These are phyloP conservation scores for Centropus bengalensis DNA, from an alignment of 2,113 vertebrate species.

Conservation along the genomic window DNA sequence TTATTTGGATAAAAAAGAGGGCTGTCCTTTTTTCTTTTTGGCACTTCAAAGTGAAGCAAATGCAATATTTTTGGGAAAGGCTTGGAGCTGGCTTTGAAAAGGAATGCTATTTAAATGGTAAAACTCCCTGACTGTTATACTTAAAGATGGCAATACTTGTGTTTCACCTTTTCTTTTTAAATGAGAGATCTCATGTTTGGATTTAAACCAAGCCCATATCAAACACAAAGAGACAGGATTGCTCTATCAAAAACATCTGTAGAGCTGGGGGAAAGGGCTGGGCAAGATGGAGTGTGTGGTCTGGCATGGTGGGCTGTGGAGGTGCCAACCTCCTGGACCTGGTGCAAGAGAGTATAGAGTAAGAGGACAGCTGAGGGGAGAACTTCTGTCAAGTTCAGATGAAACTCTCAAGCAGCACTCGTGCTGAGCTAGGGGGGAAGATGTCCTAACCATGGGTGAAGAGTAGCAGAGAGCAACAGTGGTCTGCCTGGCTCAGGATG, in stretches of 20 bases:
- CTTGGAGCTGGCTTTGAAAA: not conserved
- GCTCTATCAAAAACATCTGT: not conserved
- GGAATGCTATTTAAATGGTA: not conserved
- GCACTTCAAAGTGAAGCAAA: not conserved
- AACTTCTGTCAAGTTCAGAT: not conserved
- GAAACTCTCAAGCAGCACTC: not conserved
- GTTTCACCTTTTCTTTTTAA: not conserved
- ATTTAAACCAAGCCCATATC: not conserved
- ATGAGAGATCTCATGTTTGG: not conserved
- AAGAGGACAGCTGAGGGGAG: not conserved
- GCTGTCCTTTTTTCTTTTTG: not conserved
- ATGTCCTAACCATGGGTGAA: not conserved
- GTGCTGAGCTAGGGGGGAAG: not conserved
- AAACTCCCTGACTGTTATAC: not conserved
- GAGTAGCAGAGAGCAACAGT: not conserved
- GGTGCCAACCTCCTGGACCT: not conserved
- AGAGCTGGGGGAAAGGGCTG: not conserved
- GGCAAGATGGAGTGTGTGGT: not conserved
- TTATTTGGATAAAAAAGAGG: not conserved
- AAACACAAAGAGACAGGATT: not conserved
- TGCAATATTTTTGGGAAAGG: not conserved
- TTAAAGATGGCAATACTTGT: not conserved
- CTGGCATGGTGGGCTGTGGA: not conserved
- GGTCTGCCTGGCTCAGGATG: not conserved
- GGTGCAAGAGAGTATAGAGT: not conserved